Percentiles rank a stretch among this genome's conserved stretches.
Evolutionary conservation across 2,113 vertebrate species (phyloP).

Genomic region (Marmota flaviventris): DNA sequence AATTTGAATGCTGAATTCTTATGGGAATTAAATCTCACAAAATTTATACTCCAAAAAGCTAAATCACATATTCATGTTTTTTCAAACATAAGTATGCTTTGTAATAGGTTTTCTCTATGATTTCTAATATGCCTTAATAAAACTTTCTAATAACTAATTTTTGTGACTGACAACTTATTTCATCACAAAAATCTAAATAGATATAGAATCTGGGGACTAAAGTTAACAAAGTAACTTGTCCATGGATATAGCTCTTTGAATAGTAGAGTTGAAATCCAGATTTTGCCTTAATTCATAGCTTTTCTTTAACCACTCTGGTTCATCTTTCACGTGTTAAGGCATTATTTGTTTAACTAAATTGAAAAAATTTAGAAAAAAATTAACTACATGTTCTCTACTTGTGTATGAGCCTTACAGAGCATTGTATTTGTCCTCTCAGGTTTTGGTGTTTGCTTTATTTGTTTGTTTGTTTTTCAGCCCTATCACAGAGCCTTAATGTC

Average conservation of each 20-base stretch:
- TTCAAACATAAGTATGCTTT: background rate
- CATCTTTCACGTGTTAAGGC: background rate
- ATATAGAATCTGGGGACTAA: background rate
- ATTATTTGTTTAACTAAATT: background rate
- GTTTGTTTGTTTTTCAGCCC: background rate
- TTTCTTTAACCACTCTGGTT: background rate
- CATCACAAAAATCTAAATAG: background rate
- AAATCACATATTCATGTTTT: background rate
- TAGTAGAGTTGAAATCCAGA: background rate
- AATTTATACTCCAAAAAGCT: background rate
- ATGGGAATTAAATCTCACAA: background rate
- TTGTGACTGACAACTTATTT: background rate
- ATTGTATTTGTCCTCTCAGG: background rate
- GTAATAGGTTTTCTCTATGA: background rate
- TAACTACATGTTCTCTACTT: background rate
- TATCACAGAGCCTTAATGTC: background rate
- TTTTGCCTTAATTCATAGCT: background rate
- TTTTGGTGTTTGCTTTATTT: background rate
- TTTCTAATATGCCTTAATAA: background rate
- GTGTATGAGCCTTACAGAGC: background rate
- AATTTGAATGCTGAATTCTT: background rate
- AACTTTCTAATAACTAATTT: background rate
- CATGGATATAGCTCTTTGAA: background rate
- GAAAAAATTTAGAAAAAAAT: background rate
- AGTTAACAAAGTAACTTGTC: background rate